Base-by-base conservation (phyloP, 2,888 invertebrate species). In the Sarcophaga variegata region DNA sequence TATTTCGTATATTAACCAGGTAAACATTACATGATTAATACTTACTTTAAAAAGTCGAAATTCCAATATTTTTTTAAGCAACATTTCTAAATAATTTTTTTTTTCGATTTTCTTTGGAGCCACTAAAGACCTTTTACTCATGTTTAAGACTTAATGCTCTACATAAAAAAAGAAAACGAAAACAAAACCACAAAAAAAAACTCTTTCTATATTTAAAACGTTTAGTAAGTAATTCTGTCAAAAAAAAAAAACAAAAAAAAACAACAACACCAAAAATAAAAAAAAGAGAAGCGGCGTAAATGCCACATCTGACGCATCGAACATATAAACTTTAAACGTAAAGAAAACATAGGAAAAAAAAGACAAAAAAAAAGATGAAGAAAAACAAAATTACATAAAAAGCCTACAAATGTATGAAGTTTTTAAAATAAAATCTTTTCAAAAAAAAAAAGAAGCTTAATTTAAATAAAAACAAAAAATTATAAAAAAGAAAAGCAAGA, bases 221-320 rank as follows among this genome's bases (percentile, higher is more conserved):
- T 54, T 54, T 54, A 14, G 17, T 54, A 54, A 64, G 62, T 49
- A 60, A 62, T 72, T 64, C 71, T 72, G 83, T 78, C 80, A 79
- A 69, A 76, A 60, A 37, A 37, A 2, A 37, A 10, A 2, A 3
- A 37, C 1, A n/a, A 22, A 22, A 8, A 8, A 37, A 1, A 37
- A 37, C 8, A 37, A 37, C 8, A 37, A 27, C 27, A 27, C 27
- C 27, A 27, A 27, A 27, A 37, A 37, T 0, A 4, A 27, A 0
- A 27, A 27, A 10, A 37, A 37, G 10, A 37, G 54, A 67, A 74
- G 64, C 74, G 63, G 22, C 77, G 66, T 74, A 85, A 85, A 85
- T 85, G 85, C 47, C 81, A 81, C 77, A 74, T 74, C 67, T 81
- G 74, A 85, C 85, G 81, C 85, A 85, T 81, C 74, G 74, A 60